Evolutionary conservation across 2,797 vertebrate species (phyloP), one percentile per base, ranked within the genome.

Genomic region (Fringilla coelebs): DNA sequence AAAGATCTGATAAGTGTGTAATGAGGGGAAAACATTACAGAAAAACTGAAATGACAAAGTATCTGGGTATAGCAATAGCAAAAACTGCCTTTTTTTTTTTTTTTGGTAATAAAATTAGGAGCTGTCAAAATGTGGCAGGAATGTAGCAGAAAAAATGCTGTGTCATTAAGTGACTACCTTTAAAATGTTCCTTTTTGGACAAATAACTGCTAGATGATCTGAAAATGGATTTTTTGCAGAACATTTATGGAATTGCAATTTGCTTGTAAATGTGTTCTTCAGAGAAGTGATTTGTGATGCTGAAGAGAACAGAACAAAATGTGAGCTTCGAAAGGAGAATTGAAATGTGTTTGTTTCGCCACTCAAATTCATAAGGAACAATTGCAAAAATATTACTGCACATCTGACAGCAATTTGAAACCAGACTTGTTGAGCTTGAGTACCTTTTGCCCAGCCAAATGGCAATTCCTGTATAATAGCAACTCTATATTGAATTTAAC

Each of bases 121-220:
- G 17, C 43, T 63, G 21, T 74, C 45, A 29, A 61, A 93, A 48
- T 28, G 21, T 41, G 49, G 32, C 26, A 34, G 75, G 54, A 70
- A 74, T 0, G 0, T 26, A 57, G 8, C 1, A 1, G 38, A 45
- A 75, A 38, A 52, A 34, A 24, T 76, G 15, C 38, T 46, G 4
- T 46, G 11, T 57, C 26, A 28, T n/a, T 51, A 61, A 57, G 18
- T 34, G 29, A 16, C 63, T 86, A 8, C 17, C 48, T 89, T 77
- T 46, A 89, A 77, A 85, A 72, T 48, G 34, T 46, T 86, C 31
- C 13, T 32, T 91, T 89, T 68, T 82, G 26, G 38, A 57, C 28
- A 72, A 87, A 45, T 60, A 54, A 54, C 34, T 73, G 20, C 5
- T 19, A 38, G 13, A 43, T 73, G 25, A 60, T 67, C 38, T 38